Percentiles rank a stretch among this genome's conserved stretches.
phyloP scores from a whole-genome alignment of 2,797 vertebrate genomes.

The Craterocephalus amniculus region DNA sequence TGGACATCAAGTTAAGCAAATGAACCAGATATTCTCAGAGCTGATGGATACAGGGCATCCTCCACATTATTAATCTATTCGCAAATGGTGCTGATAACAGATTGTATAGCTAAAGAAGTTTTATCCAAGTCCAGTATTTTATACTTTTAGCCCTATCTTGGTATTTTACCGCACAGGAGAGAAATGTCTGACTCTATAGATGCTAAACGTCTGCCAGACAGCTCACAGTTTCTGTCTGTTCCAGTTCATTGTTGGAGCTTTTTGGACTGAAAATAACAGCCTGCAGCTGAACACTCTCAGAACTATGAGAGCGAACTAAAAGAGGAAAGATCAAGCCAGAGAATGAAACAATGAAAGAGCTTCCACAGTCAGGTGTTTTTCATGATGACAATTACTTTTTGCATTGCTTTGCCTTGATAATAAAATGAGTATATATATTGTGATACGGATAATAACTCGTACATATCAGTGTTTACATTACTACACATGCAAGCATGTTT shows the following conservation, averaged over 20 bases:
- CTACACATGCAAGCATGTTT: background rate
- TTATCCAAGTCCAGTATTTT: background rate
- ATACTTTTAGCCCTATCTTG: background rate
- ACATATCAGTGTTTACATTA: background rate
- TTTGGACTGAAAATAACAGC: background rate
- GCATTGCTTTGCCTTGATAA: background rate
- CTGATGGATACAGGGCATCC: too few species aligned
- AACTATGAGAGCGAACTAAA: background rate
- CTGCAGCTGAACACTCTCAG: background rate
- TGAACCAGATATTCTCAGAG: too few species aligned
- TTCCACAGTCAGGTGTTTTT: background rate
- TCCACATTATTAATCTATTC: background rate
- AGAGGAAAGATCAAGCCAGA: background rate
- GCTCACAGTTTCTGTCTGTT: too few species aligned
- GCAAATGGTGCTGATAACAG: background rate
- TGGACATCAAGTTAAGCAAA: background rate
- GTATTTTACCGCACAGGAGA: background rate
- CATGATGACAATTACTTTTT: background rate
- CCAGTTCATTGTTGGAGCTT: background rate
- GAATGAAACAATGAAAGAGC: background rate
- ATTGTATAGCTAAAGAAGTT: background rate
- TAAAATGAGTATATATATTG: background rate
- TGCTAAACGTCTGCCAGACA: slow-evolving; percentile 1
- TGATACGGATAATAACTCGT: background rate
- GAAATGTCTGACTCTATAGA: background rate